Base-by-base conservation (phyloP, 2,888 invertebrate genomes). In the Aphelenchoides bicaudatus region DNA sequence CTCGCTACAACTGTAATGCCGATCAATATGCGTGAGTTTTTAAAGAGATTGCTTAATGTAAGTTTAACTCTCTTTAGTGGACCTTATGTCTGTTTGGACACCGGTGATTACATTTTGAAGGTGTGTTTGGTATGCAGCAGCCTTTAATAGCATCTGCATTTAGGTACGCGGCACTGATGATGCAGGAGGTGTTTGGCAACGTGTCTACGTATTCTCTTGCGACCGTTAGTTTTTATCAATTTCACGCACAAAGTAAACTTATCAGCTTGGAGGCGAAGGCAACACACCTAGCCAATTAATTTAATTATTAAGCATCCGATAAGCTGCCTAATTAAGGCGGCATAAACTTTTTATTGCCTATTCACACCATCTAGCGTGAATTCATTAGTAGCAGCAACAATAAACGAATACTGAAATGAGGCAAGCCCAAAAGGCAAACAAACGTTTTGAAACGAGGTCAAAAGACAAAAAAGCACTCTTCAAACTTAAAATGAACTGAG, bases 201-300 rank as follows among this genome's bases (percentile, higher is more conserved):
- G 72, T 54, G 59, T 72, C 31, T 72, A 72, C 55, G 62, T 64
- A 13, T 72, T 67, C 49, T 46, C 53, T 25, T 72, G 72, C 56
- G 63, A 66, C 43, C 49, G 43, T 43, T 43, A 10, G 34, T 34
- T 34, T 34, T 34, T n/a, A 10, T 34, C 34, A n/a, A n/a, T n/a
- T n/a, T n/a, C n/a, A n/a, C n/a, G n/a, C n/a, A n/a, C n/a, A n/a
- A n/a, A n/a, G n/a, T n/a, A n/a, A n/a, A n/a, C n/a, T n/a, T n/a
- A n/a, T n/a, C n/a, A n/a, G n/a, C n/a, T n/a, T n/a, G n/a, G n/a
- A n/a, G n/a, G n/a, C n/a, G n/a, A n/a, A n/a, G n/a, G n/a, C n/a
- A n/a, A n/a, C n/a, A n/a, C n/a, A n/a, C n/a, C n/a, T n/a, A n/a
- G n/a, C n/a, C n/a, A n/a, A n/a, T n/a, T n/a, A n/a, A n/a, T n/a